Base-by-base conservation (phyloP, 2,113 vertebrate species). In the Dicrurus megarhynchus region DNA sequence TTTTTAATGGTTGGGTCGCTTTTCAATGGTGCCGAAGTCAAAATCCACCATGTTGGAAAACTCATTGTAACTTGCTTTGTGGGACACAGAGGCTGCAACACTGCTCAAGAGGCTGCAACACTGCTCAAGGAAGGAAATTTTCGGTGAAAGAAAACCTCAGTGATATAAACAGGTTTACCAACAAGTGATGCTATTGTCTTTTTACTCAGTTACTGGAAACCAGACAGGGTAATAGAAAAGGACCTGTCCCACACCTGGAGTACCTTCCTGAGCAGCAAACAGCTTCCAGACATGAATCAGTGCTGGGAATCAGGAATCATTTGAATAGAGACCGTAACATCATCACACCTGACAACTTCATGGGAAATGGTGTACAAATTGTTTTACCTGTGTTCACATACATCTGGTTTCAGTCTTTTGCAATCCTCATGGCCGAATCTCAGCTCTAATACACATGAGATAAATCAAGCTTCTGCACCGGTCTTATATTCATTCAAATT, bases 231-330 rank as follows among this genome's bases (percentile, higher is more conserved):
- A 84, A 50, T 19, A 47, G 47, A 42, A 83, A 44, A 85, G 19
- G 6, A 89, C 16, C 9, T 0, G 0, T n/a, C 41, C 32, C 49
- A 53, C 21, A 77, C 32, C 24, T n/a, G 49, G 42, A 84, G 19
- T 19, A 70, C 9, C 39, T 64, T 30, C 23, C 32, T 61, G 42
- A 83, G 18, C 32, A 77, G 39, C 27, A 92, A 52, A 19, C 24
- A 74, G n/a, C 37, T 91, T 84, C 73, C 73, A 92, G 64, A 12
- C 18, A 41, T 32, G 46, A 91, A 70, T 53, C 78, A 91, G 6
- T 70, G 33, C 39, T n/a, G 27, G 53, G 33, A 87, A 95, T 59
- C 28, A 49, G 42, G 8, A 89, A 41, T 41, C 32, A 35, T 77
- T 84, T 69, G 20, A 80, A 73, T 28, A 77, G n/a, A 56, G 8